phyloP scores from a whole-genome alignment of 1,140 invertebrate genomes.

The Drosophila tropicalis region DNA sequence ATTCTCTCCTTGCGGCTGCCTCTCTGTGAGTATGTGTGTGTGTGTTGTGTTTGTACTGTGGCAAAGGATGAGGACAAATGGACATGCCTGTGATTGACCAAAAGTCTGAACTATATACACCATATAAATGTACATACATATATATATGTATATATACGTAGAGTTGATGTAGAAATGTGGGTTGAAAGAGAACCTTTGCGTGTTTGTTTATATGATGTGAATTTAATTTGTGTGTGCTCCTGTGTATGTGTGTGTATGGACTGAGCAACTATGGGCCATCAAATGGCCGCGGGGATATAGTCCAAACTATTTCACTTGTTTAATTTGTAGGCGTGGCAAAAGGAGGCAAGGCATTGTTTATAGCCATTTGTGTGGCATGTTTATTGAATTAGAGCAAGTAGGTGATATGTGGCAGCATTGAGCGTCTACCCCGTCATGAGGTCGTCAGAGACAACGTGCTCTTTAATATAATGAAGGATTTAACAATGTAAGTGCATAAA shows the following conservation, averaged over 20 bases:
- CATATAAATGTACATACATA: background rate
- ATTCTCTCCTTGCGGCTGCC: background rate
- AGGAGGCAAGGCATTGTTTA: conserved; percentile 2
- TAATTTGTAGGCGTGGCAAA: conserved; percentile 36
- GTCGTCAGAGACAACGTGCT: conserved; percentile 1
- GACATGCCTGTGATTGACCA: conserved; percentile 29
- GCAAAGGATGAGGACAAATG: background rate
- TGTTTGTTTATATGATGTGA: conserved; percentile 47
- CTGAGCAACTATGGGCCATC: conserved; percentile 15
- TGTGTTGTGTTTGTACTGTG: background rate
- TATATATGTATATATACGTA: background rate
- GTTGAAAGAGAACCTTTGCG: conserved; percentile 31
- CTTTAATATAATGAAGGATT: conserved; percentile 4
- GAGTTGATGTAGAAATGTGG: background rate
- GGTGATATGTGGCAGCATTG: conserved; percentile 2
- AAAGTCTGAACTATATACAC: conserved; percentile 3
- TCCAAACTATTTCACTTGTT: conserved; percentile 52
- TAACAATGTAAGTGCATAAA: background rate
- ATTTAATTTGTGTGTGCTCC: conserved; percentile 56
- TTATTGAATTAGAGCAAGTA: conserved; percentile 20
- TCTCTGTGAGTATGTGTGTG: background rate
- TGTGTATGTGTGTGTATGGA: conserved; percentile 31
- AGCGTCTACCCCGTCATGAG: background rate
- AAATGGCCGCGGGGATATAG: conserved; percentile 27
- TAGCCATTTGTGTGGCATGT: conserved; percentile 22